Conservation (phyloP, 2,797 vertebrate species). For the Crocidura indochinensis region DNA sequence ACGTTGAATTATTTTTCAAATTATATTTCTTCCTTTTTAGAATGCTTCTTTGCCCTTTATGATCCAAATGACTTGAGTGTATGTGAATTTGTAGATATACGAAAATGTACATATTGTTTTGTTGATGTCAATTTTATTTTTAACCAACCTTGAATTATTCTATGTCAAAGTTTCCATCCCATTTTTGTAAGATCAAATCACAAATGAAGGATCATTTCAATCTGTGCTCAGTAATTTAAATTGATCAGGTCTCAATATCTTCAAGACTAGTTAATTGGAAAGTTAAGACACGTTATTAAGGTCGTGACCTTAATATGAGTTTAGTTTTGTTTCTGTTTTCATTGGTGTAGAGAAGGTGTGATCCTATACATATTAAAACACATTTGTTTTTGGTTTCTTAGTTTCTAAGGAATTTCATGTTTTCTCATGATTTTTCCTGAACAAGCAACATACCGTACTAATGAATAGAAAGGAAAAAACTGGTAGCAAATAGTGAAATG, state of each 20-base stretch:
- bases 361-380: not conserved
- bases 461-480: not conserved
- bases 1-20: not conserved
- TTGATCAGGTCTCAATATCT: not conserved
- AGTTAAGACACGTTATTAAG: not conserved
- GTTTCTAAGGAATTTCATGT: not conserved
- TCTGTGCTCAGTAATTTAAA: not conserved
- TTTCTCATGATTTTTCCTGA: not conserved
- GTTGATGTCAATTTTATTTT: too few species aligned
- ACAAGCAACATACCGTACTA: not conserved
- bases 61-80: not conserved
- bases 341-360: fast-evolving
- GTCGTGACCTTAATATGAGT: not conserved
- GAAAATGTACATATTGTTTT: too few species aligned
- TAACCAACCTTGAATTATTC: too few species aligned
- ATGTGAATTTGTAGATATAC: too few species aligned
- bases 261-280: not conserved
- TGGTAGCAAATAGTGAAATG: not conserved
- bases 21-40: not conserved
- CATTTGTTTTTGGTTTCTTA: not conserved
- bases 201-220: not conserved
- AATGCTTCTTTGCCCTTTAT: not conserved
- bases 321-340: not conserved
- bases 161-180: too few species aligned
- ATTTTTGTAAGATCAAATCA: not conserved